Evolutionary conservation across 2,797 vertebrate species (phyloP).

Genomic region (Gymnopithys bicolor): DNA sequence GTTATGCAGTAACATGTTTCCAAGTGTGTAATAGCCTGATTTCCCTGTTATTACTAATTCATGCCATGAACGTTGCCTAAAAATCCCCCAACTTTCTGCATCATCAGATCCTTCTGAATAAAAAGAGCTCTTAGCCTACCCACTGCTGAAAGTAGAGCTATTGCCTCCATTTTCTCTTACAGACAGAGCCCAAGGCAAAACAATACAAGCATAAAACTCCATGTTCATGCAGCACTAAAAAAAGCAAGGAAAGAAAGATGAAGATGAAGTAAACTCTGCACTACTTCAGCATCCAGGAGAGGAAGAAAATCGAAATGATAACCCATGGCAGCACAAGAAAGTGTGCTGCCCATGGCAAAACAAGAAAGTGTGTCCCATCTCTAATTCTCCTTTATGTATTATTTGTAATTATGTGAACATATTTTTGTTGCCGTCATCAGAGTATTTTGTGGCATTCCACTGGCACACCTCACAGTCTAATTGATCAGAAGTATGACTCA

Average conservation of each 20-base stretch:
- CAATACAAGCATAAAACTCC: not conserved
- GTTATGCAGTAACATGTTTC: not conserved
- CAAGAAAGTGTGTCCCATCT: not conserved
- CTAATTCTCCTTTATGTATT: not conserved
- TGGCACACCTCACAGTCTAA: not conserved
- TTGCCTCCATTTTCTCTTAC: constrained; percentile 21
- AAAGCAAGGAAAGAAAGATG: not conserved
- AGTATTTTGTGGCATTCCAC: not conserved
- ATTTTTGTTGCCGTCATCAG: not conserved
- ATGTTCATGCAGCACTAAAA: not conserved
- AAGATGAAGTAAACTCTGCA: not conserved
- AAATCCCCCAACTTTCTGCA: not conserved
- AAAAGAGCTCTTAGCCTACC: not conserved
- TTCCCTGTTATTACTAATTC: constrained; percentile 21
- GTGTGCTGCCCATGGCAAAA: no score
- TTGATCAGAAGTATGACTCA: not conserved
- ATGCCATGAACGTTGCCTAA: not conserved
- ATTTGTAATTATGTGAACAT: not conserved
- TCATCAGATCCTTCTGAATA: not conserved
- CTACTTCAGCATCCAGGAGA: not conserved
- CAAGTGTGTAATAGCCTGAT: not conserved
- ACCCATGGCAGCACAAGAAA: not conserved
- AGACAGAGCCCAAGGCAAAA: constrained; percentile 36
- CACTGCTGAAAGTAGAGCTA: not conserved
- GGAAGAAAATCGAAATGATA: not conserved